phyloP scores from a whole-genome alignment of 2,797 vertebrate genomes.

The Forpus xanthops region DNA sequence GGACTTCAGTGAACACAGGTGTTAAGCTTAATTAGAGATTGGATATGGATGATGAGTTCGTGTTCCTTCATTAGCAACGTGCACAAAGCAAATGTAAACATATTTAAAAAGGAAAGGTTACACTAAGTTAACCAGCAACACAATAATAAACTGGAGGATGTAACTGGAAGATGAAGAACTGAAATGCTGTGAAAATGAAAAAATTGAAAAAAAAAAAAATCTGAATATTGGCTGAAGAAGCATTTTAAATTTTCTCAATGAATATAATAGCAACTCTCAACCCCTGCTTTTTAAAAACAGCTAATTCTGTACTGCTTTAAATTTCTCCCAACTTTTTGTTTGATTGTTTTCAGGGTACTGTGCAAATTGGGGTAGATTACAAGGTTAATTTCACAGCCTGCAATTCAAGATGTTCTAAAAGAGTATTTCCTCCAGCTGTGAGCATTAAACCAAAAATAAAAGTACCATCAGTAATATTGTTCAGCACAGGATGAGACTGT shows the following conservation, averaged over 20 bases:
- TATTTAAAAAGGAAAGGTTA: slow-evolving; percentile 1
- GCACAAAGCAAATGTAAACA: slow-evolving; percentile 38
- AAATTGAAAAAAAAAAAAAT: slow-evolving; percentile 15
- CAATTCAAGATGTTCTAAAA: not conserved
- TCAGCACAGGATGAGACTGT: not conserved
- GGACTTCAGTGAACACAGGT: not conserved
- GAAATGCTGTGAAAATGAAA: slow-evolving; percentile 9
- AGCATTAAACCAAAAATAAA: not conserved
- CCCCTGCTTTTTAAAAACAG: not conserved
- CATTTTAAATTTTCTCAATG: slow-evolving; percentile 33
- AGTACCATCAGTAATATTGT: not conserved
- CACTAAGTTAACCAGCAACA: slow-evolving; percentile 14
- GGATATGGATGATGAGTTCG: not conserved
- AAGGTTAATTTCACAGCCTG: not conserved
- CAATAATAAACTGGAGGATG: not conserved
- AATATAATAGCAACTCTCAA: slow-evolving; percentile 33
- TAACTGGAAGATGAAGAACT: slow-evolving; percentile 33
- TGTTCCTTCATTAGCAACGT: not conserved
- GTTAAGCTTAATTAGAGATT: not conserved
- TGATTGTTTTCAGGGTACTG: not conserved
- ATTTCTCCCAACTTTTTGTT: not conserved
- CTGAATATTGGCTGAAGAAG: slow-evolving; percentile 1
- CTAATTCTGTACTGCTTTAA: not conserved
- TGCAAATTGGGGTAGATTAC: not conserved
- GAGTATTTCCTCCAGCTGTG: not conserved